These are phyloP conservation scores for Epizoanthus illoricatus DNA, from an alignment of 92 coral and sea anemone genomes.

Conservation along the genomic window DNA sequence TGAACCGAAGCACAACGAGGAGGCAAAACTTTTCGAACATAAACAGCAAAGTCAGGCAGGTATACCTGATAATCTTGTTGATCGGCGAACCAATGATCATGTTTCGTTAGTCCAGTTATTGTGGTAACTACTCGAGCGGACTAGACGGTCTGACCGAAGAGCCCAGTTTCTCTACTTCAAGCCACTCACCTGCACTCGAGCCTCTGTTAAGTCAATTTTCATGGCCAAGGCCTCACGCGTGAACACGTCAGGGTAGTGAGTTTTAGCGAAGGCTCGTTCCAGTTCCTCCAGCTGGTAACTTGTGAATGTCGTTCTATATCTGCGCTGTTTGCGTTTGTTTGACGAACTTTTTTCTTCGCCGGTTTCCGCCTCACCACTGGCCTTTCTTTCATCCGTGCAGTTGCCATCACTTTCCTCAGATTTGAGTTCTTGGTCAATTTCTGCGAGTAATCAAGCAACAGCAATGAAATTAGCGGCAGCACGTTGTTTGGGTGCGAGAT, in stretches of 20 bases:
- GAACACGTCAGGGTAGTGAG: constrained; percentile 97
- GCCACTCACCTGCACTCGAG: constrained; percentile 90
- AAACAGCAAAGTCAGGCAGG: neutral
- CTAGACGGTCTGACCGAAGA: neutral
- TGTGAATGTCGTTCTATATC: constrained; percentile 97
- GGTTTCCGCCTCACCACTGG: constrained; percentile 46
- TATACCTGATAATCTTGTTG: neutral
- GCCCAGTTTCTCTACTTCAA: neutral
- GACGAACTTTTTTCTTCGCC: constrained; percentile 67
- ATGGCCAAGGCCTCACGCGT: constrained; percentile 94
- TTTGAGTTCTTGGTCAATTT: constrained; percentile 14
- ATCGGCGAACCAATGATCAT: constrained; percentile 13
- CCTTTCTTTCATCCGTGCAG: constrained; percentile 56
- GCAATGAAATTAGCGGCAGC: constrained; percentile 48
- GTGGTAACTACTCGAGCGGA: constrained; percentile 2
- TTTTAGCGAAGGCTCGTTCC: constrained; percentile 95
- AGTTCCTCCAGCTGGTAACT: constrained; percentile 96
- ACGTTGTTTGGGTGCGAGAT: constrained; percentile 25
- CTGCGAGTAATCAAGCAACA: constrained; percentile 24
- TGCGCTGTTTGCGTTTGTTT: constrained; percentile 87
- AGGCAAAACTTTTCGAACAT: neutral
- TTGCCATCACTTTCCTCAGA: constrained; percentile 47
- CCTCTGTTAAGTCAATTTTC: constrained; percentile 98
- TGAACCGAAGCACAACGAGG: neutral
- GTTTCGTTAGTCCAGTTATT: neutral